Evolutionary conservation across 2,888 invertebrate genomes (phyloP).

Genomic region (Sialis lutaria): DNA sequence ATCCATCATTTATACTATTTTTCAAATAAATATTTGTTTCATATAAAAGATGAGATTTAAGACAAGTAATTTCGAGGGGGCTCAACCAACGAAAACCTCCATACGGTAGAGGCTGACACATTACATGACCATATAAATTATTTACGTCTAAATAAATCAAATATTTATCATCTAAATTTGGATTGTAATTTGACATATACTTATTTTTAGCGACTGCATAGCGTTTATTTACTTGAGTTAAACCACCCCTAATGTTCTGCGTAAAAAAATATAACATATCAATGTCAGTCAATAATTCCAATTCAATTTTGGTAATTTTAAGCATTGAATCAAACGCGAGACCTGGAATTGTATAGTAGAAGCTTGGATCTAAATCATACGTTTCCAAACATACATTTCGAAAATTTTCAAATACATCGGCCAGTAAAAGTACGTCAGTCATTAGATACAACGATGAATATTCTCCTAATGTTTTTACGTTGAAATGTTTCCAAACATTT

Average conservation of each 20-base stretch:
- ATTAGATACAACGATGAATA: slow-evolving; percentile 20
- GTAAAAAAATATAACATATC: slow-evolving; percentile 17
- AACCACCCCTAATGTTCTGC: slow-evolving; percentile 16
- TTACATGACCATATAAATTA: slow-evolving; percentile 14
- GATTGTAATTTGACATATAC: slow-evolving; percentile 17
- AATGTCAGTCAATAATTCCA: slow-evolving; percentile 18
- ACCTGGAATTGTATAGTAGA: slow-evolving; percentile 18
- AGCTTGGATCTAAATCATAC: slow-evolving; percentile 17
- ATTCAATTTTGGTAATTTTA: slow-evolving; percentile 15
- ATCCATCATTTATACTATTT: slow-evolving; percentile 11
- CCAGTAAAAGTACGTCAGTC: slow-evolving; percentile 19
- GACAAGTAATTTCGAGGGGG: slow-evolving; percentile 4
- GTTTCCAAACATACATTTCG: slow-evolving; percentile 12
- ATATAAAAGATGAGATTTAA: neutral
- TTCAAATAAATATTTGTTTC: no score
- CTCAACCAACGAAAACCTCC: slow-evolving; percentile 15
- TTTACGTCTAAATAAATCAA: slow-evolving; percentile 17
- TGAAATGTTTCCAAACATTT: slow-evolving; percentile 17
- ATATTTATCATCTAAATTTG: slow-evolving; percentile 10
- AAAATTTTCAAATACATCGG: slow-evolving; percentile 21
- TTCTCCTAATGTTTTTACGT: slow-evolving; percentile 15
- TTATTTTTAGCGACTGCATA: slow-evolving; percentile 19
- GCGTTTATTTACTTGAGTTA: slow-evolving; percentile 15
- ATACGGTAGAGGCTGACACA: slow-evolving; percentile 14
- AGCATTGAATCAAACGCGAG: slow-evolving; percentile 19